These are phyloP conservation scores for Eupithecia pulchellata DNA, from an alignment of 2,888 invertebrate genomes.

Conservation along the genomic window DNA sequence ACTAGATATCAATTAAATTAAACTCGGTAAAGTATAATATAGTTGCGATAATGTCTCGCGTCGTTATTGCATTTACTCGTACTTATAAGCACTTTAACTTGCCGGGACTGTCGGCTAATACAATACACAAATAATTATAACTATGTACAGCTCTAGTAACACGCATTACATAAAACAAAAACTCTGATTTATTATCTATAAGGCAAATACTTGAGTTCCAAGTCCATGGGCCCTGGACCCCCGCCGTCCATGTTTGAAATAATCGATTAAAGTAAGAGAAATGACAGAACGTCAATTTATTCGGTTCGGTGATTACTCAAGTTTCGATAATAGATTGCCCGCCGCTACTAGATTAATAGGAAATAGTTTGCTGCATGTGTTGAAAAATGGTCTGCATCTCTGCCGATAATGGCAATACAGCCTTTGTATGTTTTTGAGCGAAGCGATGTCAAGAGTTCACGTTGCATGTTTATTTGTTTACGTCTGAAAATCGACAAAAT, in stretches of 20 bases:
- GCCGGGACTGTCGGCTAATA: neutral
- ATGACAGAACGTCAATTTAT: constrained; percentile 82
- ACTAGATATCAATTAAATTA: neutral
- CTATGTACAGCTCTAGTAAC: constrained; percentile 9
- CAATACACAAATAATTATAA: neutral
- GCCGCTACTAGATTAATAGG: constrained; percentile 81
- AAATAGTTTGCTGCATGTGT: constrained; percentile 58
- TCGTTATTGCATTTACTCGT: neutral
- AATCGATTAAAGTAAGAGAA: constrained; percentile 84
- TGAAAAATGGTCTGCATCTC: constrained; percentile 59
- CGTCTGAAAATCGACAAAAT: too few relatives aligned
- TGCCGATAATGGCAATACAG: constrained; percentile 21
- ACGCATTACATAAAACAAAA: constrained; percentile 51
- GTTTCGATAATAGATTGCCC: constrained; percentile 82
- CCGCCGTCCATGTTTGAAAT: constrained; percentile 80
- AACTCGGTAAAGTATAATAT: neutral
- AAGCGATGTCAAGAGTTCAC: constrained; percentile 11
- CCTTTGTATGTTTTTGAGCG: constrained; percentile 18
- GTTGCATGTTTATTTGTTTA: constrained; percentile 12
- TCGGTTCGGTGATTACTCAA: constrained; percentile 79
- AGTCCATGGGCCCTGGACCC: constrained; percentile 64
- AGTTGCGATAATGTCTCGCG: neutral
- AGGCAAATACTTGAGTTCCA: constrained; percentile 66
- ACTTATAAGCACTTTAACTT: too few relatives aligned
- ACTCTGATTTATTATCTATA: constrained; percentile 67